These are phyloP conservation scores for Leptoteleia sp. DNA, from an alignment of 1,140 invertebrate genomes.

Conservation along the genomic window DNA sequence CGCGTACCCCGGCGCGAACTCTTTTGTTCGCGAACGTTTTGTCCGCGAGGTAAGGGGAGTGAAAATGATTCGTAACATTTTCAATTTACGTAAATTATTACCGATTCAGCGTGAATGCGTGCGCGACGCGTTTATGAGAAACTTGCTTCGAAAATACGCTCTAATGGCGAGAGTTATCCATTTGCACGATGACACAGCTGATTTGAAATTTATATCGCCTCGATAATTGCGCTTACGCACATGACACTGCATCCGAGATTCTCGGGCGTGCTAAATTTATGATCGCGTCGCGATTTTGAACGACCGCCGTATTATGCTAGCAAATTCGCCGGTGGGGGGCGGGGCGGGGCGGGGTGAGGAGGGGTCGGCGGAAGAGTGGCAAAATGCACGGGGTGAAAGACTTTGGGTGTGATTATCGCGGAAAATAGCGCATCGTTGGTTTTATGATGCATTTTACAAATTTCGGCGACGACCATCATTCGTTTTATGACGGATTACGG, in stretches of 20 bases:
- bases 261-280: conserved; percentile 65
- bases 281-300: conserved; percentile 67
- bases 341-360: no score
- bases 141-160: conserved; percentile 55
- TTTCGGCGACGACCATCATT: conserved; percentile 25
- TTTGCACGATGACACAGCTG: conserved; percentile 67
- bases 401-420: conserved; percentile 46
- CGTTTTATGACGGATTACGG: conserved; percentile 4
- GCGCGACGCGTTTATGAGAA: conserved; percentile 46
- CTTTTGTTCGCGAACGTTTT: no score
- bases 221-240: conserved; percentile 69
- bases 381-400: conserved; percentile 42
- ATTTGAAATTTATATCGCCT: conserved; percentile 69
- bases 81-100: conserved; percentile 50
- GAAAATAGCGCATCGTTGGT: conserved; percentile 29
- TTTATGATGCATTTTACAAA: conserved; percentile 43
- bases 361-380: conserved; percentile 17
- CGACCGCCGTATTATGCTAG: conserved; percentile 62
- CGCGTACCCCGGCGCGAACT: no score
- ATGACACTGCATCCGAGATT: conserved; percentile 68
- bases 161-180: conserved; percentile 62
- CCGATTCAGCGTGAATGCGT: conserved; percentile 33
- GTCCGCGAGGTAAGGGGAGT: conserved; percentile 3
- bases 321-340: conserved; percentile 32
- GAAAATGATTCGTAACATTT: conserved; percentile 30